Evolutionary conservation across 1,140 invertebrate species (phyloP), one percentile per base, ranked within the genome.

Genomic region (Rhopalosiphum padi): DNA sequence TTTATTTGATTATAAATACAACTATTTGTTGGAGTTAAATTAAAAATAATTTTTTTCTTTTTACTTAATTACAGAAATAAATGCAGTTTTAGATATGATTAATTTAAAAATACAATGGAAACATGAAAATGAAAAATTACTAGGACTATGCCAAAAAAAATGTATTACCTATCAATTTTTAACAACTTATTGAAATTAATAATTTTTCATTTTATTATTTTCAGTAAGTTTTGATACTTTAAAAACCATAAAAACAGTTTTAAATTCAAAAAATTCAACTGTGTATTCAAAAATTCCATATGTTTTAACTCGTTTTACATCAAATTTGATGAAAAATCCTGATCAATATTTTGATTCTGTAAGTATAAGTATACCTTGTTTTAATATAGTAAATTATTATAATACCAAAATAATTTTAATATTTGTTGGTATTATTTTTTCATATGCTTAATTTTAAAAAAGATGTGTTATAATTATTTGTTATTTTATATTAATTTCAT

Each of bases 281-380:
- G 41, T 37, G 15, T 23, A 51, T 43, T 43, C 25, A 90, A 60
- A 8, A 30, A 60, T 60, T 41, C 53, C 91, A 25, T 18, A 23
- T 53, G 11, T 85, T 25, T 93, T 85, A 37, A n/a, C 22, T 48
- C 5, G 22, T 82, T 85, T 48, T 53, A 83, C 43, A 1, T 53
- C 22, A 51, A 93, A 85, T 53, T 85, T 85, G 43, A 93, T 85
- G 48, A 23, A 41, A 85, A 51, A 93, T 53, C 91, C 91, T 15
- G 91, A 93, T 93, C 7, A 93, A 93, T 93, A 86, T 93, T 93
- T 93, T 85, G 82, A 93, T 23, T 93, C 91, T 18, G 91, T 93
- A 68, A 68, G 60, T 68, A 30, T 41, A 41, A 41, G n/a, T 85
- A 53, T 51, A 51, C 15, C 21, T 60, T 25, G 41, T 90, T 30